Percentiles rank a stretch among this genome's conserved stretches.
These are phyloP conservation scores for Scytalopus superciliaris DNA, from an alignment of 2,113 vertebrate species.

Conservation along the genomic window DNA sequence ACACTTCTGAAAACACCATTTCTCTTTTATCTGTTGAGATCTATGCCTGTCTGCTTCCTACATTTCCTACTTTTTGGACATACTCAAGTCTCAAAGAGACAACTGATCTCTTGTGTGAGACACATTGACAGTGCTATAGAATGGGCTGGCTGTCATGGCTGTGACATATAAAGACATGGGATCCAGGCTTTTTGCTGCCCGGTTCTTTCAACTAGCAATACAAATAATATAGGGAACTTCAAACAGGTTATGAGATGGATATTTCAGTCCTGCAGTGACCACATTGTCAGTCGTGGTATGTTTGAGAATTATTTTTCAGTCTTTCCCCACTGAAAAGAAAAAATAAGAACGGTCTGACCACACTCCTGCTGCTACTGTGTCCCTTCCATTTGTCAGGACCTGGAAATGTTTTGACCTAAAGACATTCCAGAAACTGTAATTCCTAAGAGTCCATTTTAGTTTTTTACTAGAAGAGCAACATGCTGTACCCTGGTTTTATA, in stretches of 20 bases:
- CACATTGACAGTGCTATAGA: neutral
- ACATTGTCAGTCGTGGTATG: accelerated
- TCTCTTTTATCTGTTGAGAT: neutral
- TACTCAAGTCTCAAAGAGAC: neutral
- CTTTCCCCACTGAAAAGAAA: neutral
- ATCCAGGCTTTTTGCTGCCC: neutral
- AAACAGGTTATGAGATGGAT: neutral
- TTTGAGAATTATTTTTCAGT: neutral
- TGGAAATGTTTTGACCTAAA: neutral
- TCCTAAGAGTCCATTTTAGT: neutral
- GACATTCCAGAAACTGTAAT: neutral
- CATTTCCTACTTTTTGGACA: neutral
- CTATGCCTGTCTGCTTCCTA: neutral
- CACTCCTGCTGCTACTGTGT: accelerated
- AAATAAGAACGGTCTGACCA: neutral
- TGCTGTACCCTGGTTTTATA: neutral
- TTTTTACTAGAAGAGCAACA: neutral
- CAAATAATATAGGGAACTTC: neutral
- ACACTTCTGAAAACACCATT: neutral
- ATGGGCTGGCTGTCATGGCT: neutral
- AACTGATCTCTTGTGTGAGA: neutral
- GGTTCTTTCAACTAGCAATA: neutral
- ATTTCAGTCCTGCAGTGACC: neutral
- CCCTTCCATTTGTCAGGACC: neutral
- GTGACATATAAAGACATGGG: neutral